phyloP scores from a whole-genome alignment of 2,888 invertebrate genomes.

The Acanthosepion esculentum region DNA sequence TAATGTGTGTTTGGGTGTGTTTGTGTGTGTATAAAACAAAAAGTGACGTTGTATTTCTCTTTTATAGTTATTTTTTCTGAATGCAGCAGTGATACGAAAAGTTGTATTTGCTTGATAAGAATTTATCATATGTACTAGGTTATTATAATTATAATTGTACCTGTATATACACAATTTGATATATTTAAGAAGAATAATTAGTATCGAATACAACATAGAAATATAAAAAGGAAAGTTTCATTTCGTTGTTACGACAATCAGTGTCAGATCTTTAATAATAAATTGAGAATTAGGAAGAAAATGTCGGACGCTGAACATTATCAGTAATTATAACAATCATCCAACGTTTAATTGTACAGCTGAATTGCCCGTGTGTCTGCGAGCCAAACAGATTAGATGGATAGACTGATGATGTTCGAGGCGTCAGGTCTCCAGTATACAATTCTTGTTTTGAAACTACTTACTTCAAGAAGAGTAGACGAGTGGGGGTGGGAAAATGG shows the following conservation, averaged over 20 bases:
- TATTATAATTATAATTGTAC: not conserved
- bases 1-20: not conserved
- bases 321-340: not conserved
- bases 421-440: not conserved
- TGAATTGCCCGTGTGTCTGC: not conserved
- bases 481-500: not conserved
- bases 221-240: not conserved
- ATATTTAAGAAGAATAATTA: constrained; percentile 12
- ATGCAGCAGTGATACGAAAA: too few species aligned
- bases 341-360: not conserved
- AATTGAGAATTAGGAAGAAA: constrained; percentile 18
- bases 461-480: not conserved
- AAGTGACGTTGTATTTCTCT: not conserved
- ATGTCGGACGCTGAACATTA: constrained; percentile 33
- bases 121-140: not conserved
- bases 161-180: not conserved
- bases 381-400: constrained; percentile 17
- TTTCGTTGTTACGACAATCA: not conserved
- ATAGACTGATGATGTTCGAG: not conserved
- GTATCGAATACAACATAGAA: not conserved
- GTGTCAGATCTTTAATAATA: constrained; percentile 12
- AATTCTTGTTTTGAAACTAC: not conserved
- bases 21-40: not conserved
- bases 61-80: not conserved
- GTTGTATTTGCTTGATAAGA: not conserved